Evolutionary conservation across 2,113 vertebrate genomes (phyloP), one percentile per base, ranked within the genome.

Genomic region (Pipra filicauda): DNA sequence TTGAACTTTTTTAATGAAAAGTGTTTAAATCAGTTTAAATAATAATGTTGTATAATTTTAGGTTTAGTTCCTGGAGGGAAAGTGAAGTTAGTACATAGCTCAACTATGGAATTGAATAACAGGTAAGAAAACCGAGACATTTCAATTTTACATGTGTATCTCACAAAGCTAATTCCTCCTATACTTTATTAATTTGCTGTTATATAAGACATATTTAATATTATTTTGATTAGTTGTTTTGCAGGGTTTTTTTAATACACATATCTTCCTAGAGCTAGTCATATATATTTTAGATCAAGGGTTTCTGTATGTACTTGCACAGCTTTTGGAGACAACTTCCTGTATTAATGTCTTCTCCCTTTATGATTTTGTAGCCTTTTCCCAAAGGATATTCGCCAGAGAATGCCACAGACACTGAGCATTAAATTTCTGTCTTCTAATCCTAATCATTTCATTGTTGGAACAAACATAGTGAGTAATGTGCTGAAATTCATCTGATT

Each of bases 1-100:
- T 76, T 51, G 12, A 8, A 2, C 20, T 37, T 91, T 77, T 21
- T 33, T 23, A 51, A 37, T 35, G 16, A 7, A 49, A 67, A 35
- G 13, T 51, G 13, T 33, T 61, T 80, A 64, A 76, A 59, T 75
- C 9, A 33, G 35, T 67, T 28, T 41, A 72, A 83, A 37, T 43
- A 77, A 44, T 73, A 65, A 3, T 62, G 67, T 46, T 83, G 15
- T 94, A 16, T 85, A 37, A 93, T 83, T 94, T 24, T 89, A 99
- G 99, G 99, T 81, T 97, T 99, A 82, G 97, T 98, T 71, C 99
- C 99, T 16, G 99, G 99, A 33, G 98, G 99, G 21, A 99, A 98
- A 97, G 98, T 99, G 23, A 99, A 99, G 88, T 89, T 99, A 91
- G 98, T 99, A 30, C 99, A 99, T 96, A 99, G 99, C 59, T 98